phyloP scores from a whole-genome alignment of 2,888 invertebrate genomes.

The Nycteola revayana region DNA sequence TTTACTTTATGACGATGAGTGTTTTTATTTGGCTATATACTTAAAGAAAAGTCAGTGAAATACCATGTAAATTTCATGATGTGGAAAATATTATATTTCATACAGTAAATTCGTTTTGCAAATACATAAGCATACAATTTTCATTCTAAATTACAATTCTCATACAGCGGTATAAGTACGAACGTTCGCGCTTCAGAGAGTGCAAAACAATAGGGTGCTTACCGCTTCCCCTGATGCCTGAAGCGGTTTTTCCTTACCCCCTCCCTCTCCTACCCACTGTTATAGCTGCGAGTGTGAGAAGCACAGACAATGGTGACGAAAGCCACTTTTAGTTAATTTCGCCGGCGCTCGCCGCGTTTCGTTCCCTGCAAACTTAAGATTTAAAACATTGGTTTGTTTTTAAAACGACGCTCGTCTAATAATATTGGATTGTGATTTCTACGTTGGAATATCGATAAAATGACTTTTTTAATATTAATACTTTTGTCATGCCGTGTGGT shows the following conservation, averaged over 20 bases:
- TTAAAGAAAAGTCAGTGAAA: too few relatives aligned
- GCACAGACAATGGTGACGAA: constrained; percentile 47
- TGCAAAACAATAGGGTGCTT: constrained; percentile 78
- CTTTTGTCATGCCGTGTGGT: too few relatives aligned
- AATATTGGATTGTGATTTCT: constrained; percentile 10
- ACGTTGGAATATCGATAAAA: too few relatives aligned
- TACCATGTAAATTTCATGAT: too few relatives aligned
- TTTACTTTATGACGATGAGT: too few relatives aligned
- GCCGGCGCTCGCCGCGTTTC: constrained; percentile 59
- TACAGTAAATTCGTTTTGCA: constrained; percentile 4
- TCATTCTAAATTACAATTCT: constrained; percentile 61
- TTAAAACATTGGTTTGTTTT: constrained; percentile 53
- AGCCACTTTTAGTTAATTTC: constrained; percentile 78
- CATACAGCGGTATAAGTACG: constrained; percentile 43
- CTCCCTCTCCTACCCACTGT: constrained; percentile 42
- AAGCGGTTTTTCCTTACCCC: constrained; percentile 63
- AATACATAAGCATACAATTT: constrained; percentile 43
- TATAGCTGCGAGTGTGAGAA: constrained; percentile 38
- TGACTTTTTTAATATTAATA: too few relatives aligned
- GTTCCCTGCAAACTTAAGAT: constrained; percentile 47
- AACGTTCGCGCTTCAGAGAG: constrained; percentile 64
- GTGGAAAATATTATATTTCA: too few relatives aligned
- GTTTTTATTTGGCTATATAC: too few relatives aligned
- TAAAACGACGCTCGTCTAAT: constrained; percentile 16
- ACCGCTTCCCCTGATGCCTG: constrained; percentile 71